Percentiles rank a stretch among this genome's conserved stretches.
phyloP scores from a whole-genome alignment of 2,888 invertebrate species.

The Phyllotreta cruciferae region DNA sequence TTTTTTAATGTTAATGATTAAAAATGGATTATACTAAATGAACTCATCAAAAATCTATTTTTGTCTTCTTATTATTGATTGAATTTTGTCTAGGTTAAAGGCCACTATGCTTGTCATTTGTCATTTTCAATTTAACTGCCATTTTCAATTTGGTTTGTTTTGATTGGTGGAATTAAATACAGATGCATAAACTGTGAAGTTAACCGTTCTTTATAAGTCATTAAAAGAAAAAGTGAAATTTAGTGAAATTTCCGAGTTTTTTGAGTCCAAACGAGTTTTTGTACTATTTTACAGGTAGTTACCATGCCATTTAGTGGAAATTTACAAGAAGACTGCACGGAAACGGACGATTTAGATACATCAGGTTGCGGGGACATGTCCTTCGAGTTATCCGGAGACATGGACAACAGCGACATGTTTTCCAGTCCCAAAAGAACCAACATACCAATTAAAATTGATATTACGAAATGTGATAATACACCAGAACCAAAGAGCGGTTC shows the following conservation, averaged over 20 bases:
- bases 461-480: conserved; percentile 57
- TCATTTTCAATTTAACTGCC: no score
- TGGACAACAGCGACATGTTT: conserved; percentile 53
- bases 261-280: conserved; percentile 34
- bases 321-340: conserved; percentile 47
- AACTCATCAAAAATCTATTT: no score
- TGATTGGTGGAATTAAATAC: conserved; percentile 51
- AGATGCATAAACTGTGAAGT: conserved; percentile 48
- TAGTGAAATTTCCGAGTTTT: conserved; percentile 27
- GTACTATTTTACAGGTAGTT: conserved; percentile 23
- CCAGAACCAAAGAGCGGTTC: conserved; percentile 53
- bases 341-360: conserved; percentile 54
- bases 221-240: conserved; percentile 27
- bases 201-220: conserved; percentile 46
- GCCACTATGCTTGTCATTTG: no score
- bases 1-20: no score
- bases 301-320: conserved; percentile 49
- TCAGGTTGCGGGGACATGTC: conserved; percentile 71
- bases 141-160: conserved; percentile 19
- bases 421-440: conserved; percentile 63
- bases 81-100: no score
- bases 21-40: no score
- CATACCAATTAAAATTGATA: conserved; percentile 67
- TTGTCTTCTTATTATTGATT: no score
- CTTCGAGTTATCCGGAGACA: conserved; percentile 68